Conservation (phyloP, 2,888 invertebrate species). For the Epiblema foenella region DNA sequence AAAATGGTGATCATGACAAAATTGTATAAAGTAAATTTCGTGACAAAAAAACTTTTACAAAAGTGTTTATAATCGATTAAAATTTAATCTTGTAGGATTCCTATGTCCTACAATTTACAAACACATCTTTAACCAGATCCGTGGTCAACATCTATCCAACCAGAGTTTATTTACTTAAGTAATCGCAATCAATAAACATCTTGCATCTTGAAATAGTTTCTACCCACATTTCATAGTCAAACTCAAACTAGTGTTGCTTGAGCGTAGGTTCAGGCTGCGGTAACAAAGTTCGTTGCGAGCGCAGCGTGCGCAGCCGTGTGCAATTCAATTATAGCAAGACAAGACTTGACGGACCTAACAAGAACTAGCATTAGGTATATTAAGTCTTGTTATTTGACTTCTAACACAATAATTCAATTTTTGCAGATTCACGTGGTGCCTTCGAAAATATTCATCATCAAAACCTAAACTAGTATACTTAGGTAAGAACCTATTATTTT, state of each 20-base stretch:
- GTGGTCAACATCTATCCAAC: background rate
- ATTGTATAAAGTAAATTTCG: too few species aligned
- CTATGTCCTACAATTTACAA: too few species aligned
- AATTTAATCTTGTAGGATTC: too few species aligned
- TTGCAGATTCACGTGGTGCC: background rate
- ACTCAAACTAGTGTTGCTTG: background rate
- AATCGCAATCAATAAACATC: background rate
- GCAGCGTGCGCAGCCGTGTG: background rate
- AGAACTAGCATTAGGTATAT: background rate
- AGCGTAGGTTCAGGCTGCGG: background rate
- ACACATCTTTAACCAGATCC: too few species aligned
- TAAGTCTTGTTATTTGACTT: background rate
- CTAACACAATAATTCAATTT: background rate
- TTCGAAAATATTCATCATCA: too few species aligned
- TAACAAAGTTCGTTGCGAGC: background rate
- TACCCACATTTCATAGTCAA: background rate
- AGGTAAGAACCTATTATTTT: too few species aligned
- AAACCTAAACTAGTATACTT: too few species aligned
- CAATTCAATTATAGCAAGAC: background rate
- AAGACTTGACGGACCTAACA: background rate
- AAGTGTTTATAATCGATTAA: too few species aligned
- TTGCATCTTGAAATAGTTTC: background rate
- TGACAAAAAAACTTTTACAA: too few species aligned
- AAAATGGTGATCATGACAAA: too few species aligned
- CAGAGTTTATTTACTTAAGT: background rate